Evolutionary conservation across 1,140 invertebrate genomes (phyloP), one percentile per base, ranked within the genome.

Genomic region (Eriosoma lanigerum): DNA sequence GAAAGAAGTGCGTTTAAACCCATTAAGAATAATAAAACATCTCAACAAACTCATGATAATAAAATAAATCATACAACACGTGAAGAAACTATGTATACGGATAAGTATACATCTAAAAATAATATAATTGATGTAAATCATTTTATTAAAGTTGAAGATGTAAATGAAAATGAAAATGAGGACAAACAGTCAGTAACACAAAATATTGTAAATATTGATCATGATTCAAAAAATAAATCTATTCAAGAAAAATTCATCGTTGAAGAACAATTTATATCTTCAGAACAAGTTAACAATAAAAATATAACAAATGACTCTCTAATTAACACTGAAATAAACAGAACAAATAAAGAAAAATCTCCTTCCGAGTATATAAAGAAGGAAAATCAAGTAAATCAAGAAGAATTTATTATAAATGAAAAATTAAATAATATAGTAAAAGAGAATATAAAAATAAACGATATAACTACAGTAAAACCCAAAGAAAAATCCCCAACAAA

Each of bases 1-100:
- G 83, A 85, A 80, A 81, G 84, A 82, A 83, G 81, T 72, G 83
- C 83, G 6, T 85, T 85, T 58, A 82, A 81, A 26, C 84, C 84
- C 19, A 84, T 85, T 9, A 84, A 84, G 68, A 76, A 82, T 70
- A 56, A 82, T 56, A 81, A 29, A n/a, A 21, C 38, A 17, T 0
- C 38, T 56, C 62, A 54, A 54, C 62, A 54, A 54, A 54, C 26
- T n/a, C 29, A 52, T 10, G 10, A 17, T 54, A 32, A 38, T 21
- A 81, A 68, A 50, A 48, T 50, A 26, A 66, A 56, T 8, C 9
- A 1, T 8, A 21, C 3, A 81, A 32, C 38, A 21, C n/a, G 29
- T 3, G 62, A 66, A 44, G 46, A 52, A 0, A 78, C 62, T 24
- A 5, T 17, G 5, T 26, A 62, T 15, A 19, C 38, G 10, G 29